These are phyloP conservation scores for Forpus xanthops DNA, from an alignment of 2,797 vertebrate genomes.

Conservation along the genomic window DNA sequence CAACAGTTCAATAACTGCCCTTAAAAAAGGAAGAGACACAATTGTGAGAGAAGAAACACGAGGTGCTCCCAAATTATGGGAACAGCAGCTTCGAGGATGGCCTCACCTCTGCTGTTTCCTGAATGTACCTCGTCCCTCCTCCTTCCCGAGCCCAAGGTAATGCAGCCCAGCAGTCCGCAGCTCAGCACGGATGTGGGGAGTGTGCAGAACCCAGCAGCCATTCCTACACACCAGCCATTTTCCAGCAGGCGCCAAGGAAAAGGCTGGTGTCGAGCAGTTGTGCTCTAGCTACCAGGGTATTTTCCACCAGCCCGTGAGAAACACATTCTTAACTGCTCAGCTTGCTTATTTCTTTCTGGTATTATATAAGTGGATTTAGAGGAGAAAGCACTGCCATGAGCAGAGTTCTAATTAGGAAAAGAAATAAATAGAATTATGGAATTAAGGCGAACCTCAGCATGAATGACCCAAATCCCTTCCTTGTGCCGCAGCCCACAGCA, in stretches of 20 bases:
- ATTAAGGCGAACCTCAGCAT: conserved; percentile 52
- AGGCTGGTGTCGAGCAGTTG: accelerated
- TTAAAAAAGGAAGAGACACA: not conserved
- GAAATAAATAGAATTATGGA: conserved; percentile 46
- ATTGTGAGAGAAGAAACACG: accelerated
- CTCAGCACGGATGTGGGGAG: not conserved
- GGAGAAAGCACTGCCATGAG: not conserved
- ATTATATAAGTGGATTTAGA: conserved; percentile 30
- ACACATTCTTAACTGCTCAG: not conserved
- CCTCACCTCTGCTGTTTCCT: not conserved
- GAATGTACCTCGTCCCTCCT: not conserved
- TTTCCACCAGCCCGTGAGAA: not conserved
- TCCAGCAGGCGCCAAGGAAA: accelerated
- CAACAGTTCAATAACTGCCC: not conserved
- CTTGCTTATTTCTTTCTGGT: not conserved
- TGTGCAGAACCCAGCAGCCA: not conserved
- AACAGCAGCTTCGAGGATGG: not conserved
- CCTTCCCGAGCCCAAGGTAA: accelerated
- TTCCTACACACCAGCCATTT: not conserved
- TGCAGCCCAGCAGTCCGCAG: not conserved
- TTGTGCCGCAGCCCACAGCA: conserved; percentile 19
- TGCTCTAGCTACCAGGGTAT: not conserved
- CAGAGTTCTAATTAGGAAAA: conserved; percentile 54
- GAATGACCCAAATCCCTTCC: conserved; percentile 56
- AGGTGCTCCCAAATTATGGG: not conserved